Percentiles rank a stretch among this genome's conserved stretches.
These are phyloP conservation scores for Microctonus brassicae DNA, from an alignment of 2,888 invertebrate species.

Conservation along the genomic window DNA sequence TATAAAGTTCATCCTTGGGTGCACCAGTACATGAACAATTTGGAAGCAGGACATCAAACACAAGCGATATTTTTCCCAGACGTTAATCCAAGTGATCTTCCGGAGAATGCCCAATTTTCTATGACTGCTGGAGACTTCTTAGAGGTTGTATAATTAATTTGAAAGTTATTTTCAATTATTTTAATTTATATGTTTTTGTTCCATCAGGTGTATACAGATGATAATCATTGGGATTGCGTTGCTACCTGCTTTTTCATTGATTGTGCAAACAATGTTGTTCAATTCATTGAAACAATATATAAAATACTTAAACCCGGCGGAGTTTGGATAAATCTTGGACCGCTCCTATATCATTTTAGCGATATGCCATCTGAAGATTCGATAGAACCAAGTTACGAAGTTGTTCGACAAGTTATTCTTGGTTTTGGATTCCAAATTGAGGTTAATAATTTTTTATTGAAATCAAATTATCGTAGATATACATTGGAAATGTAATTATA, in stretches of 20 bases:
- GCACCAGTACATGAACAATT: conserved; percentile 93
- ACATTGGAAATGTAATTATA: not conserved
- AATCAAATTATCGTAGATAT: too few relatives aligned
- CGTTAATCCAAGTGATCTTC: conserved; percentile 80
- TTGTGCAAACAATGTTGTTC: conserved; percentile 96
- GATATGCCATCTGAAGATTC: conserved; percentile 90
- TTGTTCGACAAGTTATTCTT: conserved; percentile 82
- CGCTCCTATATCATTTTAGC: conserved; percentile 89
- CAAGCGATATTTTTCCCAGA: conserved; percentile 88
- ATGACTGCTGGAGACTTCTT: conserved; percentile 98
- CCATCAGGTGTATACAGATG: conserved; percentile 77
- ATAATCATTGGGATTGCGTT: conserved; percentile 89
- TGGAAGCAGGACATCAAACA: conserved; percentile 85
- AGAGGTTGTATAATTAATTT: conserved; percentile 75
- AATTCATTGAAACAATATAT: conserved; percentile 94
- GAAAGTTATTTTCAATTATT: not conserved
- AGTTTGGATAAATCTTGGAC: conserved; percentile 91
- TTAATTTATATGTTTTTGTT: not conserved
- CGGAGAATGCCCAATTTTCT: conserved; percentile 81
- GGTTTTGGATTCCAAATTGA: conserved; percentile 87
- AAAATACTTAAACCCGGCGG: conserved; percentile 91
- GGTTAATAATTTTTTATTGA: conserved; percentile 73
- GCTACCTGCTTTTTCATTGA: conserved; percentile 99
- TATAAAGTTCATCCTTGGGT: conserved; percentile 94
- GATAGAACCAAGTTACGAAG: conserved; percentile 93